Evolutionary conservation across 2,113 vertebrate genomes (phyloP).

Genomic region (Gallinago media): DNA sequence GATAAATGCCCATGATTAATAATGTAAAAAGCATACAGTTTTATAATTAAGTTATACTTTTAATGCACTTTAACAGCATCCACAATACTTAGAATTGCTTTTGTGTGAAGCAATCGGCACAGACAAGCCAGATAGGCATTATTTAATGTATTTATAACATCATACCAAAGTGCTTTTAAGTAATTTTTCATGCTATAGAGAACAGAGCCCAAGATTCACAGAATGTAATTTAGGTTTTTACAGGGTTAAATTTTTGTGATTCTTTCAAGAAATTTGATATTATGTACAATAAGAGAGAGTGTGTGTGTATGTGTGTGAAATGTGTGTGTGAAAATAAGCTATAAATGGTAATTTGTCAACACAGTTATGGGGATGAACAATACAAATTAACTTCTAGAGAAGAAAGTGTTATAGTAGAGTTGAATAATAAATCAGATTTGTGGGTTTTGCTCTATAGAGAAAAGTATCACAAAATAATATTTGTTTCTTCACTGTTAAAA

Average conservation of each 20-base stretch:
- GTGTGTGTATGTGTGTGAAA: background rate
- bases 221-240: slow-evolving; percentile 17
- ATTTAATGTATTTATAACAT: slow-evolving; percentile 12
- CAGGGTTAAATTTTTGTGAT: background rate
- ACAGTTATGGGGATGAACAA: slow-evolving; percentile 1
- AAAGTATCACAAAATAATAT: slow-evolving; percentile 40
- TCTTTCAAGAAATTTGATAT: slow-evolving; percentile 1
- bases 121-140: slow-evolving; percentile 3
- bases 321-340: background rate
- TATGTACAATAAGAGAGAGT: background rate
- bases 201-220: background rate
- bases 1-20: background rate
- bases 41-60: slow-evolving; percentile 47
- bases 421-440: slow-evolving; percentile 51
- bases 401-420: background rate
- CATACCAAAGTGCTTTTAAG: background rate
- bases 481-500: slow-evolving; percentile 9
- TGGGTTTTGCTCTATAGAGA: slow-evolving; percentile 18
- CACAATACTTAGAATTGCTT: slow-evolving; percentile 29
- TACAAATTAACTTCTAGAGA: background rate
- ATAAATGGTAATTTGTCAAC: slow-evolving; percentile 19
- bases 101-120: slow-evolving; percentile 15
- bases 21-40: background rate
- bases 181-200: background rate
- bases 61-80: slow-evolving; percentile 23